Evolutionary conservation across 1,140 invertebrate genomes (phyloP), one percentile per base, ranked within the genome.

Genomic region (Manduca sexta): DNA sequence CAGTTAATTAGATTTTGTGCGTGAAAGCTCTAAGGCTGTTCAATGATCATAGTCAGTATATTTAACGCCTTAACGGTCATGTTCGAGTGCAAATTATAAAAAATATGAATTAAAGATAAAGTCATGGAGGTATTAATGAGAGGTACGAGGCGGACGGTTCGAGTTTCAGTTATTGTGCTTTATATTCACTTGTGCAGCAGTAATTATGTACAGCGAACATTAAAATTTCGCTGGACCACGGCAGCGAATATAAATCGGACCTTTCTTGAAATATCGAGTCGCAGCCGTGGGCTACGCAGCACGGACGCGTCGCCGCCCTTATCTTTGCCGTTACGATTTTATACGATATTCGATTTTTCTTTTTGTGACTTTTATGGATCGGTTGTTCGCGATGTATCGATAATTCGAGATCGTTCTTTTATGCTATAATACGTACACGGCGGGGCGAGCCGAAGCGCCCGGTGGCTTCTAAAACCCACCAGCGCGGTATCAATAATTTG

Each of bases 351-450:
- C 58, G 49, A 77, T 75, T 77, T 79, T 80, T 77, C 66, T 74
- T 81, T 83, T 84, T 80, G 59, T 71, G 70, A 77, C 69, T 70
- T 79, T 82, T 84, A 75, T 79, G 74, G 62, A 79, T 82, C 70
- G 74, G 59, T 72, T 73, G 74, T 74, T 78, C 71, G 64, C 69
- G 52, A 62, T 74, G 73, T 74, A 76, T 74, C 72, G 72, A 81
- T 84, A 81, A 77, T 76, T 81, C 71, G 64, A 77, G 58, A 74
- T 73, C 65, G 63, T 53, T 52, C 59, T 64, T 79, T 71, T 66
- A 74, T 76, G 70, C 67, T 69, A 66, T 65, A 66, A 64, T 60
- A 69, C 64, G 60, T 69, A 64, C 66, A 65, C 62, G 53, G 50
- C 37, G 44, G 37, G 48, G 18, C 39, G 26, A 33, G 49, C 29